These are phyloP conservation scores for Malurus elegans DNA, from an alignment of 2,113 vertebrate genomes.

Conservation along the genomic window DNA sequence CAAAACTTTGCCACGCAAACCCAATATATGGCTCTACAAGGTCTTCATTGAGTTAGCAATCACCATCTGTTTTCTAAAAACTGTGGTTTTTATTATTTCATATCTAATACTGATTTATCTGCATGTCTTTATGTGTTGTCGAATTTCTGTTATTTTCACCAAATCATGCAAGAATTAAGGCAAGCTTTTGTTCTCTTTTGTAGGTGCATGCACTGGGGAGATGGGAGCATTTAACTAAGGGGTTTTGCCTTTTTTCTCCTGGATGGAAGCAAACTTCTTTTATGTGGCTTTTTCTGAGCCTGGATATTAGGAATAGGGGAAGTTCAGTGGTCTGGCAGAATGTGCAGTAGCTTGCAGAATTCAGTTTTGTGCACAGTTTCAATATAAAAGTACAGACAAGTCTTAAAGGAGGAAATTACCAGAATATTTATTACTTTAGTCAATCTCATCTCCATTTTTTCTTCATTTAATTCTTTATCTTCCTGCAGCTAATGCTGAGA, in stretches of 20 bases:
- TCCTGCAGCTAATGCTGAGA: neutral
- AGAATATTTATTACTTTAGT: neutral
- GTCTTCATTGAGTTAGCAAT: neutral
- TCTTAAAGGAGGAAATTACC: neutral
- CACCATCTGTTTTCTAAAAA: neutral
- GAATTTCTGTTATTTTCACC: neutral
- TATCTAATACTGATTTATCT: neutral
- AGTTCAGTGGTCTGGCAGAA: neutral
- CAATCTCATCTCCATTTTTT: neutral
- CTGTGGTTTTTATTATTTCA: neutral
- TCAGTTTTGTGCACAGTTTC: neutral
- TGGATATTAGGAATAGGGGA: neutral
- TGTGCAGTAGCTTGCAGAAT: neutral
- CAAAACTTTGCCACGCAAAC: neutral
- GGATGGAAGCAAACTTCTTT: neutral
- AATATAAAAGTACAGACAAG: neutral
- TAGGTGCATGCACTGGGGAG: neutral
- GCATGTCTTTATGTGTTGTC: rapidly evolving
- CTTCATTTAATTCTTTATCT: neutral
- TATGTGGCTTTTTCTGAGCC: neutral
- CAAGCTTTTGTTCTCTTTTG: neutral
- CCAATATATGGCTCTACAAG: neutral
- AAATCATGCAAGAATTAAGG: neutral
- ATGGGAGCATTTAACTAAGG: neutral
- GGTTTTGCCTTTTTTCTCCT: neutral